Conservation (phyloP, 2,888 invertebrate species). For the Drosophila acutilabella region DNA sequence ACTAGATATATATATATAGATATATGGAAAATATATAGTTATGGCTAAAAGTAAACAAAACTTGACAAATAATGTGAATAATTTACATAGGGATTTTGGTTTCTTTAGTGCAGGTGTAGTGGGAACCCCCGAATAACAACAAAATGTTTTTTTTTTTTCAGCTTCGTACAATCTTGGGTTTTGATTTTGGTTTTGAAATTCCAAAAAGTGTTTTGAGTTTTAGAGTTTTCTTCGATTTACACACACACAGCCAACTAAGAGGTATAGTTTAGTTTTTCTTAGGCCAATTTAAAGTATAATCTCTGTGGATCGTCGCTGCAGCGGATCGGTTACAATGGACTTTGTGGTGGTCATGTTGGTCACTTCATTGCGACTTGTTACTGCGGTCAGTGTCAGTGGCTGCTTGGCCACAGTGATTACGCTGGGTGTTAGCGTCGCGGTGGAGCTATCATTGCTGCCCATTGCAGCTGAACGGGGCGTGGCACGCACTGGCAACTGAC, state of each 20-base stretch:
- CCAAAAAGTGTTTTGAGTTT: slow-evolving; percentile 19
- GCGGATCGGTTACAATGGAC: slow-evolving; percentile 76
- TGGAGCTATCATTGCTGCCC: slow-evolving; percentile 83
- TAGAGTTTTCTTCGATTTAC: slow-evolving; percentile 13
- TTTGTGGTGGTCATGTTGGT: slow-evolving; percentile 66
- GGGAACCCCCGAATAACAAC: slow-evolving; percentile 78
- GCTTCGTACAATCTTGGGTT: not conserved
- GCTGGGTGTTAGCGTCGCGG: slow-evolving; percentile 82
- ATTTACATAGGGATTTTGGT: slow-evolving; percentile 50
- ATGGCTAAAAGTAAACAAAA: slow-evolving; percentile 20
- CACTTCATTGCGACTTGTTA: slow-evolving; percentile 73
- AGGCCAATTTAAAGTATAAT: slow-evolving; percentile 81
- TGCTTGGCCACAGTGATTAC: slow-evolving; percentile 81
- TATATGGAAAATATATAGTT: slow-evolving; percentile 30
- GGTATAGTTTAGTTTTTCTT: slow-evolving; percentile 11
- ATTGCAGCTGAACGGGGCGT: slow-evolving; percentile 19
- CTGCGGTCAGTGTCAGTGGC: slow-evolving; percentile 68
- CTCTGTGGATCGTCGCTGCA: slow-evolving; percentile 82
- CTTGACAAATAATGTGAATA: slow-evolving; percentile 25
- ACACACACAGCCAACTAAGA: slow-evolving; percentile 44
- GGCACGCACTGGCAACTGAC: slow-evolving; percentile 6
- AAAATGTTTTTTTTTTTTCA: slow-evolving; percentile 28
- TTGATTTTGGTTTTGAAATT: not conserved
- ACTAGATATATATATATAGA: slow-evolving; percentile 2
- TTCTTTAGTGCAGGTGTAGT: not conserved